A percentile compares a stretch with the other conserved stretches of the same genome.
Conservation (phyloP, 1,140 invertebrate species). For the Chironomus tepperi region DNA sequence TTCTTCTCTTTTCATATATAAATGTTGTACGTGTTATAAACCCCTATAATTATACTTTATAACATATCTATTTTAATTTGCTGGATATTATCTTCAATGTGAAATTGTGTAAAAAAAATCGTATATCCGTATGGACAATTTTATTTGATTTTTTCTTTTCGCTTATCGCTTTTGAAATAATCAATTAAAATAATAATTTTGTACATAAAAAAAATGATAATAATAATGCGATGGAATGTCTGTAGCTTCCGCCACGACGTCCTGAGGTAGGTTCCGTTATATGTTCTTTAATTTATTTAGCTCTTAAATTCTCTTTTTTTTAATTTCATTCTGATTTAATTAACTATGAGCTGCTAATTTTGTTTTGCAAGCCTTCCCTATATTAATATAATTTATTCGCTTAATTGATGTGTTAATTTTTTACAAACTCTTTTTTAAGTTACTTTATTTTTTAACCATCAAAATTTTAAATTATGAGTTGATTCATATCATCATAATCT, state of each 20-base stretch:
- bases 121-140: too few species aligned
- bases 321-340: not conserved
- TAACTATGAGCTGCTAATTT: not conserved
- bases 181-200: not conserved
- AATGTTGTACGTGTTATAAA: not conserved
- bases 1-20: slow-evolving; percentile 3
- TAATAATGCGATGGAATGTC: slow-evolving; percentile 23
- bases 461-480: not conserved
- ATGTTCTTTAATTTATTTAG: slow-evolving; percentile 23
- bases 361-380: slow-evolving; percentile 24
- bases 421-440: not conserved
- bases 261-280: slow-evolving; percentile 61
- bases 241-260: slow-evolving; percentile 67
- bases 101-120: not conserved
- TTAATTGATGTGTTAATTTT: slow-evolving; percentile 1
- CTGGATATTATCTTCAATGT: not conserved
- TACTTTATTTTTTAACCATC: not conserved
- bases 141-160: not conserved
- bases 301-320: not conserved
- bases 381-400: slow-evolving; percentile 25
- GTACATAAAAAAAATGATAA: not conserved
- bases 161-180: not conserved
- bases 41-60: not conserved
- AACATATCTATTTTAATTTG: not conserved
- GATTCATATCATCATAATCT: too few species aligned